A percentile compares a stretch with the other conserved stretches of the same genome.
These are phyloP conservation scores for Pocillopora damicornis DNA, from an alignment of 64 coral and sea anemone genomes.

Conservation along the genomic window DNA sequence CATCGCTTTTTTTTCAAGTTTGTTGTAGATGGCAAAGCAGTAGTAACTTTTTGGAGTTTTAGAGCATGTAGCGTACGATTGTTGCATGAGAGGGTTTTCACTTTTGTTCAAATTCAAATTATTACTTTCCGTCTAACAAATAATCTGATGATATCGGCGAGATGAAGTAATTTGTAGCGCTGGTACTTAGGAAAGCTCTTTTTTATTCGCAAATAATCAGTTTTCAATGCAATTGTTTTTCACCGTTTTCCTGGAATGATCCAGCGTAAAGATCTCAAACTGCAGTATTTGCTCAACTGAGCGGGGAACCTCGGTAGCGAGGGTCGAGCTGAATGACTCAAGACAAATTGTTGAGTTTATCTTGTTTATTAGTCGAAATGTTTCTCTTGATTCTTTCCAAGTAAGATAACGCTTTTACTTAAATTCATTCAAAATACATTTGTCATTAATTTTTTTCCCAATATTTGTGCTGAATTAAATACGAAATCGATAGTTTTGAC, in stretches of 20 bases:
- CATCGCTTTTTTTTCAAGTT: background rate
- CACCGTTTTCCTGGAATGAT: background rate
- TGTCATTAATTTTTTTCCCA: background rate
- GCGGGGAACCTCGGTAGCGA: background rate
- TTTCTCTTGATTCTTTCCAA: background rate
- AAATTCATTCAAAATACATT: background rate
- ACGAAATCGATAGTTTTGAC: constrained; percentile 11
- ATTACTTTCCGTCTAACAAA: constrained; percentile 31
- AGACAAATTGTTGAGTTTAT: background rate
- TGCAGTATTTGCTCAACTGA: background rate
- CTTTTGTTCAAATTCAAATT: constrained; percentile 34
- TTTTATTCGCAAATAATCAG: constrained; percentile 3
- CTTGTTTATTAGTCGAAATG: background rate
- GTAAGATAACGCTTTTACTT: background rate
- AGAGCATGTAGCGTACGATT: background rate
- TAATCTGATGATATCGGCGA: background rate
- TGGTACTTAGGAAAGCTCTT: constrained; percentile 5
- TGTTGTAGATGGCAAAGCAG: background rate
- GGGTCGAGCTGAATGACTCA: background rate
- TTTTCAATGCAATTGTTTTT: background rate
- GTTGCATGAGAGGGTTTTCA: too few species aligned
- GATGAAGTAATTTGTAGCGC: constrained; percentile 15
- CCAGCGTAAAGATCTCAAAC: background rate
- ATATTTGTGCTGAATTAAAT: background rate
- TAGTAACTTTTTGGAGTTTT: background rate